These are phyloP conservation scores for Belgica antarctica DNA, from an alignment of 2,888 invertebrate genomes.

Conservation along the genomic window DNA sequence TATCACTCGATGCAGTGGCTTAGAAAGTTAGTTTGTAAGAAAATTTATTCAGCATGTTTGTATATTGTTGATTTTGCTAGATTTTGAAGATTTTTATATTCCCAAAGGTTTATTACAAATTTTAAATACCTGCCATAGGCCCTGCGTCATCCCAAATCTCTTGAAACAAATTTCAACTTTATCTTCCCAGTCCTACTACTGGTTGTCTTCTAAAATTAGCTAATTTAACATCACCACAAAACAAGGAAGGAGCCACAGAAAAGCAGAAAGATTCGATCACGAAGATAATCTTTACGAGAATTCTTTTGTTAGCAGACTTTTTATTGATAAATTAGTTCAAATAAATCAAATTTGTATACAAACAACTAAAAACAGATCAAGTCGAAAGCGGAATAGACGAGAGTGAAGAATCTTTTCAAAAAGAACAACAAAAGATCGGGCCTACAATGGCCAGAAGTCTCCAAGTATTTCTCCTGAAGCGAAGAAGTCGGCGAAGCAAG, in stretches of 20 bases:
- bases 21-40: no score
- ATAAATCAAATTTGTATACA: constrained; percentile 35
- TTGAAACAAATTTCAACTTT: no score
- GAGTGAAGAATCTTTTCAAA: constrained; percentile 27
- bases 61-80: no score
- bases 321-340: constrained; percentile 37
- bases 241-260: constrained; percentile 8
- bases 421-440: neutral
- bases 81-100: no score
- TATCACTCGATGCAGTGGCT: no score
- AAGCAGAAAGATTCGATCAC: constrained; percentile 3
- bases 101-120: no score
- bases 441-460: constrained; percentile 40
- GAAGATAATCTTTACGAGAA: constrained; percentile 15
- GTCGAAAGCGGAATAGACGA: constrained; percentile 27
- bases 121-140: no score
- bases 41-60: no score
- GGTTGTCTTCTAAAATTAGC: constrained; percentile 8
- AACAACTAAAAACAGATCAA: constrained; percentile 30
- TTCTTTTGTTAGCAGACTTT: constrained; percentile 27
- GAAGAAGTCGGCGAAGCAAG: neutral
- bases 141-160: no score
- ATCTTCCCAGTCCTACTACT: neutral
- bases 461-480: no score
- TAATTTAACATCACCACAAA: constrained; percentile 23